These are phyloP conservation scores for Rugalucina vietnamica DNA, from an alignment of 2,888 invertebrate species.

Conservation along the genomic window DNA sequence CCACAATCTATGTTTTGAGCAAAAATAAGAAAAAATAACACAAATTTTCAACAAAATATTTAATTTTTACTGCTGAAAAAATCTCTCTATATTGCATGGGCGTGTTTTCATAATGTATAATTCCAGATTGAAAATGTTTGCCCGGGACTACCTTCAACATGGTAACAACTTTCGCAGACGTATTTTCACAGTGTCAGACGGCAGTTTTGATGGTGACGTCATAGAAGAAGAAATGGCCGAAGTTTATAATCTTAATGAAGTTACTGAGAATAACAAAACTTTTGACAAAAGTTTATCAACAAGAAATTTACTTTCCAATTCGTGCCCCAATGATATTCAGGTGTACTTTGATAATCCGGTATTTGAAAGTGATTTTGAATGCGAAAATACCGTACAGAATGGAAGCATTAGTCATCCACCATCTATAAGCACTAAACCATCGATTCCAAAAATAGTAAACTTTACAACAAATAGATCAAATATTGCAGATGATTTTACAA, in stretches of 20 bases:
- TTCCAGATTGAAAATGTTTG: neutral
- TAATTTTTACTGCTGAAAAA: too few relatives aligned
- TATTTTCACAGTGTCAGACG: slow-evolving; percentile 26
- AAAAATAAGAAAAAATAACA: too few relatives aligned
- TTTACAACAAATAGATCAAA: neutral
- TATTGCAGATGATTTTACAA: too few relatives aligned
- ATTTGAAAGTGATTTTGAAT: slow-evolving; percentile 33
- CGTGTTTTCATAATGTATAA: too few relatives aligned
- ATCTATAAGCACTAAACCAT: neutral
- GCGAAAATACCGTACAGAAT: neutral
- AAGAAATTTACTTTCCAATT: neutral
- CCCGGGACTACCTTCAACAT: neutral
- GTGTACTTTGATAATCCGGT: slow-evolving; percentile 36
- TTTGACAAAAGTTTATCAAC: neutral
- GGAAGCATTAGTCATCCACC: neutral
- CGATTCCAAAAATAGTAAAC: neutral
- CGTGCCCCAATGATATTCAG: neutral
- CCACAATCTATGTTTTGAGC: too few relatives aligned
- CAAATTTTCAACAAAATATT: too few relatives aligned
- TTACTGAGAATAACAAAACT: neutral
- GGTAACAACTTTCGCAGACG: neutral
- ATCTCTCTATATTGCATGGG: too few relatives aligned
- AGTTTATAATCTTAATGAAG: neutral
- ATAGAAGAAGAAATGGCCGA: neutral
- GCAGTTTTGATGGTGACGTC: neutral